phyloP scores from a whole-genome alignment of 2,797 vertebrate genomes.

The Cuculus canorus region DNA sequence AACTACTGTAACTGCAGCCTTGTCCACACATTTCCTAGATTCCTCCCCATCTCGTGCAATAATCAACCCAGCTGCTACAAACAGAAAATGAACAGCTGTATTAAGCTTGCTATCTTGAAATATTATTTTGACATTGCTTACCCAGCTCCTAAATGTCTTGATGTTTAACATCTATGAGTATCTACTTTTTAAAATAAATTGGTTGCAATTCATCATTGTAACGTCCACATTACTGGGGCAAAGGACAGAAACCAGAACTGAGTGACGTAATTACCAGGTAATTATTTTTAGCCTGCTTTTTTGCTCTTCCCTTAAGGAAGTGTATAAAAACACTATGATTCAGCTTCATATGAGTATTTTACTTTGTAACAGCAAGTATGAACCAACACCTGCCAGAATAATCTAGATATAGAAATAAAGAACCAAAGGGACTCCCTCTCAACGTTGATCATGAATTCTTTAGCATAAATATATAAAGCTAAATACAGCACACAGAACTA shows the following conservation, averaged over 20 bases:
- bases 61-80: neutral
- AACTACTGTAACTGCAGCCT: neutral
- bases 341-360: neutral
- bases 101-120: neutral
- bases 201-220: neutral
- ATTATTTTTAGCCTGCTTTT: neutral
- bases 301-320: neutral
- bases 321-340: neutral
- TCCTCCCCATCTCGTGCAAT: neutral
- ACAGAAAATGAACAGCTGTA: accelerated
- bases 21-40: neutral
- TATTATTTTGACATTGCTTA: neutral
- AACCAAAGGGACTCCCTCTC: neutral
- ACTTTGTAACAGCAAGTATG: neutral
- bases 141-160: neutral
- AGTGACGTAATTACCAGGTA: neutral
- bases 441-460: neutral
- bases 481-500: neutral
- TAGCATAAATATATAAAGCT: neutral
- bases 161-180: neutral
- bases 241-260: neutral
- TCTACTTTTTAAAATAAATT: neutral
- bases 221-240: neutral
- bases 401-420: neutral
- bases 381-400: neutral